Evolutionary conservation across 2,113 vertebrate genomes (phyloP).

Genomic region (Pseudopodoces humilis): DNA sequence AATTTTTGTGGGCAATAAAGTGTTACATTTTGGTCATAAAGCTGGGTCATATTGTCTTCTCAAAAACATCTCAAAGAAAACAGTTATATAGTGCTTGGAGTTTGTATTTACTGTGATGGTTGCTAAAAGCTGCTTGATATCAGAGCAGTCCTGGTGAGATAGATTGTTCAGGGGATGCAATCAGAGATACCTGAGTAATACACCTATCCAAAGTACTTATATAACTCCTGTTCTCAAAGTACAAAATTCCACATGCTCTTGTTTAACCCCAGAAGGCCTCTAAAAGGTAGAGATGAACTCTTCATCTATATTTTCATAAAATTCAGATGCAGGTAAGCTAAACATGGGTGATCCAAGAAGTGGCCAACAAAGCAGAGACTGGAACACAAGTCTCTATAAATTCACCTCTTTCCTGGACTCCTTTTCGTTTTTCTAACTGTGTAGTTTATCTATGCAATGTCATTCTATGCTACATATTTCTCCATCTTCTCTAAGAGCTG

Average conservation of each 20-base stretch:
- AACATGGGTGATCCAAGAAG: neutral
- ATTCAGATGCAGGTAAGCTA: neutral
- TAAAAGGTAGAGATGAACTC: neutral
- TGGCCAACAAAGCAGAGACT: neutral
- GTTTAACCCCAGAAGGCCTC: neutral
- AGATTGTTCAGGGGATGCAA: neutral
- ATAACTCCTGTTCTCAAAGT: neutral
- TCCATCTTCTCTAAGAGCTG: neutral
- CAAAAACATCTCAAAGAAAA: neutral
- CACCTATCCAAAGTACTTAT: neutral
- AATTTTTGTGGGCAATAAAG: neutral
- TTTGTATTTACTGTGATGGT: neutral
- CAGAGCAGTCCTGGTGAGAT: neutral
- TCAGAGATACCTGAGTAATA: neutral
- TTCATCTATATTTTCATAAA: neutral
- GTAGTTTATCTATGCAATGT: neutral
- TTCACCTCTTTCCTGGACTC: neutral
- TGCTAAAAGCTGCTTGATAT: neutral
- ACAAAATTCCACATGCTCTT: neutral
- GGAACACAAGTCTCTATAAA: neutral
- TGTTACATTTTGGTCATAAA: neutral
- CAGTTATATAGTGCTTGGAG: neutral
- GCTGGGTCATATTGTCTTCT: accelerated
- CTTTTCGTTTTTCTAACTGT: neutral
- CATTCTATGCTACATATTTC: neutral